phyloP scores from a whole-genome alignment of 2,113 vertebrate species.

The Plectropomus leopardus region DNA sequence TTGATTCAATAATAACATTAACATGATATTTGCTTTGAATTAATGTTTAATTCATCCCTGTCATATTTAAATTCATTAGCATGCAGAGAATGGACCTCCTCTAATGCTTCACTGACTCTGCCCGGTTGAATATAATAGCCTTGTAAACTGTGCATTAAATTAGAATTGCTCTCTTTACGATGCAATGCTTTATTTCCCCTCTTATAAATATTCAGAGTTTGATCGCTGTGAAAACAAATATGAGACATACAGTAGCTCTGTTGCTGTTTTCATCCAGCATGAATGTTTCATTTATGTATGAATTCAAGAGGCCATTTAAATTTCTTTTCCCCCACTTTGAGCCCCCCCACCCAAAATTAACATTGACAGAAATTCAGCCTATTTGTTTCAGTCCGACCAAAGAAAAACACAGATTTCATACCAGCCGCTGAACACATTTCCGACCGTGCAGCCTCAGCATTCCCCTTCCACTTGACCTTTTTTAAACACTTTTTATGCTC shows the following conservation, averaged over 20 bases:
- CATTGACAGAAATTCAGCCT: constrained; percentile 47
- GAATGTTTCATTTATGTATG: constrained; percentile 75
- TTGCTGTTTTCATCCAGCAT: constrained; percentile 67
- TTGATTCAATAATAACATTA: constrained; percentile 68
- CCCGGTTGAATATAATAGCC: constrained; percentile 70
- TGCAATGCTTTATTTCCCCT: constrained; percentile 61
- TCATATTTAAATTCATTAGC: constrained; percentile 71
- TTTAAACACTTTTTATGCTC: constrained; percentile 55
- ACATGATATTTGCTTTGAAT: constrained; percentile 70
- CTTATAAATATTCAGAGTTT: constrained; percentile 79
- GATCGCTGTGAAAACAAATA: constrained; percentile 72
- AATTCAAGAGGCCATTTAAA: constrained; percentile 66
- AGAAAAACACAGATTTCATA: constrained; percentile 9
- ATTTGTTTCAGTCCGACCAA: constrained; percentile 26
- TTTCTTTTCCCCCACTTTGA: constrained; percentile 14
- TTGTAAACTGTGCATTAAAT: constrained; percentile 78
- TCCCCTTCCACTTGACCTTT: constrained; percentile 64
- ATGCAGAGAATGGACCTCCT: constrained; percentile 63
- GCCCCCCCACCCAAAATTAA: constrained; percentile 34
- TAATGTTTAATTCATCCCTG: constrained; percentile 73
- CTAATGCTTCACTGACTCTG: constrained; percentile 67
- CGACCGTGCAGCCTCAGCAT: constrained; percentile 1
- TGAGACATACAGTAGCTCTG: constrained; percentile 52
- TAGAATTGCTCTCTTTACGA: constrained; percentile 63
- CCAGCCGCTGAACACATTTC: constrained; percentile 15